Evolutionary conservation across 1,140 invertebrate genomes (phyloP).

Genomic region (Heliconius hermathena): DNA sequence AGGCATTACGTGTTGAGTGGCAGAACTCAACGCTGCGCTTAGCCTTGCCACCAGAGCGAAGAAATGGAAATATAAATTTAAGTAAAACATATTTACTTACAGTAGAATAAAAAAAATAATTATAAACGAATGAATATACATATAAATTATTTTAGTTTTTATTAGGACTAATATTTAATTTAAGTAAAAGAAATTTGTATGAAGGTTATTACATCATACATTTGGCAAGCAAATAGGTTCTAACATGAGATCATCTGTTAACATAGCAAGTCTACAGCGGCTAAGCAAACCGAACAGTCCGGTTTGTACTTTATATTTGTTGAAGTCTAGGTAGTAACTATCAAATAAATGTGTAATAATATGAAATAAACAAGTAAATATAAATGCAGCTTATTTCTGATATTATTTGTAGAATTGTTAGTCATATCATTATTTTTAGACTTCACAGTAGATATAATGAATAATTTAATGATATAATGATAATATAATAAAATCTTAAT

Average conservation of each 20-base stretch:
- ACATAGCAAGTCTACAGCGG: slow-evolving; percentile 4
- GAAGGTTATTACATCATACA: slow-evolving; percentile 7
- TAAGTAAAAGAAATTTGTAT: neutral
- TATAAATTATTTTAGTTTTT: neutral
- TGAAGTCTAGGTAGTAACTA: neutral
- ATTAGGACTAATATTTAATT: neutral
- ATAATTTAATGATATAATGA: no score
- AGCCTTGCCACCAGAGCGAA: no score
- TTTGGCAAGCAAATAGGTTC: slow-evolving; percentile 3
- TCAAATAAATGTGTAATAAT: neutral
- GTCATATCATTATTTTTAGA: no score
- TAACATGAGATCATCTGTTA: slow-evolving; percentile 13
- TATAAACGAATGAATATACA: neutral
- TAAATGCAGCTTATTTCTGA: no score
- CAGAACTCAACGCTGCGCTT: no score
- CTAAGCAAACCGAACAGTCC: neutral
- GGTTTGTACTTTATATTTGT: neutral
- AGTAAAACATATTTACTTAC: neutral
- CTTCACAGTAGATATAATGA: no score
- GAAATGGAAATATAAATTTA: no score
- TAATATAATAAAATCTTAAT: no score
- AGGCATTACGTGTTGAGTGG: no score
- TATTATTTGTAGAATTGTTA: no score
- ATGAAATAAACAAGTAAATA: neutral
- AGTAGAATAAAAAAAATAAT: neutral